A percentile compares a stretch with the other conserved stretches of the same genome.
Conservation (phyloP, 2,797 vertebrate species). For the Tapirus indicus region DNA sequence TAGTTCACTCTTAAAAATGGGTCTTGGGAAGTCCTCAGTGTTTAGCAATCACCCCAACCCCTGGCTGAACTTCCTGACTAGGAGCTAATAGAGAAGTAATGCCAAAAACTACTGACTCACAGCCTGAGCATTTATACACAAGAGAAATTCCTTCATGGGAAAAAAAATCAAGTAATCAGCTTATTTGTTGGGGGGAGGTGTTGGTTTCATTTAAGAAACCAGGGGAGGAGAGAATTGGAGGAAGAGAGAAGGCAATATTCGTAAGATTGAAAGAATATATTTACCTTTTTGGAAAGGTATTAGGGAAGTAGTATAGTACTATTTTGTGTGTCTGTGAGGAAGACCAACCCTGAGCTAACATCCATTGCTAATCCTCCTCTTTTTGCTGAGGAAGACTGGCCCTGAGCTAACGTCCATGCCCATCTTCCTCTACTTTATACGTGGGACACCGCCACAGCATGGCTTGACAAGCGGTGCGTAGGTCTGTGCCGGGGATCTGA, state of each 20-base stretch:
- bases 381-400: no score
- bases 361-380: no score
- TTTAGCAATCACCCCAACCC: slow-evolving; percentile 77
- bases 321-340: neutral
- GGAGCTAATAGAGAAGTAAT: slow-evolving; percentile 67
- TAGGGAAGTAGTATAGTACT: no score
- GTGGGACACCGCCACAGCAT: no score
- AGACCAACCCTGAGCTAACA: no score
- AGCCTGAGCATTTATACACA: slow-evolving; percentile 58
- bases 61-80: slow-evolving; percentile 81
- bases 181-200: neutral
- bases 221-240: neutral
- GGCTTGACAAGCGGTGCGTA: no score
- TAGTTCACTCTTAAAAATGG: slow-evolving; percentile 63
- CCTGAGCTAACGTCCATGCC: no score
- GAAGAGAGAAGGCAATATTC: neutral
- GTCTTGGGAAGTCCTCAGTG: slow-evolving; percentile 32
- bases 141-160: slow-evolving; percentile 46
- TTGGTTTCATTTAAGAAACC: neutral
- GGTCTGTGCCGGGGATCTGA: no score
- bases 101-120: slow-evolving; percentile 82
- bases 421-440: no score
- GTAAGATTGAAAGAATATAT: neutral
- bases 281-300: neutral
- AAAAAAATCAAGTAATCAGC: slow-evolving; percentile 4